Base-by-base conservation (phyloP, 2,113 vertebrate genomes). In the Lichenostomus cassidix region DNA sequence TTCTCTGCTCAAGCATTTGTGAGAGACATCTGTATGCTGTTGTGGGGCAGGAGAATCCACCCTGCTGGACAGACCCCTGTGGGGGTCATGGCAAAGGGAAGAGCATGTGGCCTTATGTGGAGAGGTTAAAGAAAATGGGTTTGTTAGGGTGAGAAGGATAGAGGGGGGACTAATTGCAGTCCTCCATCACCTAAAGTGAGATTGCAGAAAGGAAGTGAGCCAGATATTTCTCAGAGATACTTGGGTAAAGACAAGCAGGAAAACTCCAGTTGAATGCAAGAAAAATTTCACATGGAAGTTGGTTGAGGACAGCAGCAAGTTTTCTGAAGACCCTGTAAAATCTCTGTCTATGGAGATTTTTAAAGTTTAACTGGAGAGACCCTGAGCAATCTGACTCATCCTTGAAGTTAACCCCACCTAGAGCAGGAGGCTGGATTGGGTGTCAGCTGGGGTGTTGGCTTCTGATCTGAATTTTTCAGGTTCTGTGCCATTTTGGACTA, bases 11-110 rank as follows among this genome's bases (percentile, higher is more conserved):
- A 2, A 22, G 68, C 2, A 0, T 62, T 56, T 10, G 7, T 35
- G 59, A 31, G n/a, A 31, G 13, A 8, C 28, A 0, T 9, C 41
- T 42, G 28, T 7, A 11, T 1, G 0, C 12, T 11, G 15, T 53
- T 91, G 5, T 25, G 69, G 19, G 35, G 11, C 53, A n/a, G 3
- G 15, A 46, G 74, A 53, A 63, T 47, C 64, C 39, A 23, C 5
- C 18, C 9, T 0, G 0, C 52, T 63, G 52, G 65, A 82, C 35
- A 3, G 0, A 33, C 19, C 64, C 33, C 15, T 56, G 6, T 2
- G 2, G 27, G 29, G 5, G 3, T 69, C 24, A 3, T 15, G 47
- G 33, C 0, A 0, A 89, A 70, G 47, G 42, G 31, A 53, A 44
- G 41, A 86, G 49, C 44, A 18, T 13, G 8, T 46, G 27, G 17